phyloP scores from a whole-genome alignment of 2,113 vertebrate genomes.

The Scomber japonicus region DNA sequence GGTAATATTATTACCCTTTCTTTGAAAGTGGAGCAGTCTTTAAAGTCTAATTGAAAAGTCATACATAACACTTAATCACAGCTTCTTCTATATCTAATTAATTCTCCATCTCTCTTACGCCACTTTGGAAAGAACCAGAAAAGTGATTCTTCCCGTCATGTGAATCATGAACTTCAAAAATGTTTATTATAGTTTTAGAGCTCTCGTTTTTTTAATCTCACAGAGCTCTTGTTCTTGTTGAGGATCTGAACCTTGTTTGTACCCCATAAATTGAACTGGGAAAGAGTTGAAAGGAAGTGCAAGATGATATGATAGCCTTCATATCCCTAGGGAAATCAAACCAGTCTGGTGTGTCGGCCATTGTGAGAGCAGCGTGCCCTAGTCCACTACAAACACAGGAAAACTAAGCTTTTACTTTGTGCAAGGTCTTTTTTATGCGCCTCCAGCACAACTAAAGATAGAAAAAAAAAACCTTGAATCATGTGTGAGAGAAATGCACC shows the following conservation, averaged over 20 bases:
- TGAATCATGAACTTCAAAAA: constrained; percentile 7
- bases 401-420: constrained; percentile 60
- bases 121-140: constrained; percentile 1
- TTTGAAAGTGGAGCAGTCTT: constrained; percentile 14
- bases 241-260: constrained; percentile 60
- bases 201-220: constrained; percentile 26
- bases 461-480: constrained; percentile 54
- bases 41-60: constrained; percentile 24
- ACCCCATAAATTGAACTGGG: constrained; percentile 64
- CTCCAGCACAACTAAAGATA: constrained; percentile 49
- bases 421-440: constrained; percentile 55
- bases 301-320: constrained; percentile 68
- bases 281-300: constrained; percentile 68
- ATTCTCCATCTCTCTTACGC: constrained; percentile 15
- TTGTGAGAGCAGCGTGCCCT: constrained; percentile 43
- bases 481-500: constrained; percentile 27
- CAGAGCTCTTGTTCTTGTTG: constrained; percentile 37
- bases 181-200: constrained; percentile 46
- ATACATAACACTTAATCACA: constrained; percentile 35
- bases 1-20: neutral
- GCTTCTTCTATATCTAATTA: constrained; percentile 21
- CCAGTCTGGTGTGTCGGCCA: constrained; percentile 41
- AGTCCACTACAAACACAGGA: constrained; percentile 50
- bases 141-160: constrained; percentile 3
- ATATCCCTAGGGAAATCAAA: constrained; percentile 71